Evolutionary conservation across 2,797 vertebrate species (phyloP).

Genomic region (Syncerus caffer): DNA sequence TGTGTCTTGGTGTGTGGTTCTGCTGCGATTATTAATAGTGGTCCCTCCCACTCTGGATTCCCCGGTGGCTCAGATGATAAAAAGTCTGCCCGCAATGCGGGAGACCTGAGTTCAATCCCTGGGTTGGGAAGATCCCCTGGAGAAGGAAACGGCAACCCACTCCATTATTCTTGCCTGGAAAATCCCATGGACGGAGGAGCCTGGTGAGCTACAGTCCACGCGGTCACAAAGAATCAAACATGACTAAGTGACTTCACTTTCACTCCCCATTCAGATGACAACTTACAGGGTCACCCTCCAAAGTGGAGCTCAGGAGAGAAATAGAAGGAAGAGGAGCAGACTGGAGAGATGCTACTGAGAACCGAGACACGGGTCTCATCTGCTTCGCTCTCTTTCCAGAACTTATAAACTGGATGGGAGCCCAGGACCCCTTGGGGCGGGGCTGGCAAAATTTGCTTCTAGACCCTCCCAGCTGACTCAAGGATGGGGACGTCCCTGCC

Average conservation of each 20-base stretch:
- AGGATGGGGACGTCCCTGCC: background rate
- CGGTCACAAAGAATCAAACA: background rate
- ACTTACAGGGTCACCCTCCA: rapidly evolving
- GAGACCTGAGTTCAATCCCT: background rate
- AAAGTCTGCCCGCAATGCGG: background rate
- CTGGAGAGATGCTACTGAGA: rapidly evolving
- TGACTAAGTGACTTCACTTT: background rate
- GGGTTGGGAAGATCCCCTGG: background rate
- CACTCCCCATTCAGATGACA: background rate
- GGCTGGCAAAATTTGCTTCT: rapidly evolving
- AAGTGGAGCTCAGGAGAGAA: background rate
- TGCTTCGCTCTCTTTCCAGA: background rate
- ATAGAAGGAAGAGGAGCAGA: background rate
- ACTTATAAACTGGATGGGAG: background rate
- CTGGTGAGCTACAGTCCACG: background rate
- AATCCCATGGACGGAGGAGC: background rate
- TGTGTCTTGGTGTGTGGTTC: background rate
- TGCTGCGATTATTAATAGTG: background rate
- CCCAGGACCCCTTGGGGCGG: background rate
- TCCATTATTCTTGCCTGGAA: background rate
- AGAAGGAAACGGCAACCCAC: background rate
- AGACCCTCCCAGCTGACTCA: background rate
- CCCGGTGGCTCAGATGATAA: background rate
- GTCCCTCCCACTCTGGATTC: background rate
- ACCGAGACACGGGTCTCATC: rapidly evolving